Evolutionary conservation across 2,888 invertebrate genomes (phyloP).

Genomic region (Tortricodes alternella): DNA sequence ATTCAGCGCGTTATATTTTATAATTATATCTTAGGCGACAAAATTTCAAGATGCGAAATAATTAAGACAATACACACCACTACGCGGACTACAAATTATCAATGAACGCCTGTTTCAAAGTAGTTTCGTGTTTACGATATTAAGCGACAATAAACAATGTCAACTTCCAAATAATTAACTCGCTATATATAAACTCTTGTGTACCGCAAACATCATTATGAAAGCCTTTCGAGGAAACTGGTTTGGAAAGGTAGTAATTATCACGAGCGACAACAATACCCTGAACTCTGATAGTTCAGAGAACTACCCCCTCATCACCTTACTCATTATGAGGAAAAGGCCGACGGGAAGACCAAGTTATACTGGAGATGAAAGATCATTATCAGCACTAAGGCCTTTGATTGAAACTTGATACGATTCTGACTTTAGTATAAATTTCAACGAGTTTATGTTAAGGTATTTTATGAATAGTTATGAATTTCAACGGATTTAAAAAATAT

Average conservation of each 20-base stretch:
- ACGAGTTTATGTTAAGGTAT: conserved; percentile 22
- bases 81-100: too few species aligned
- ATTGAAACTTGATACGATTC: conserved; percentile 61
- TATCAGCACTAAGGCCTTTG: conserved; percentile 52
- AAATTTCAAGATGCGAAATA: not conserved
- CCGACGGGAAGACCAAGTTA: conserved; percentile 26
- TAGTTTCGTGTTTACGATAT: conserved; percentile 18
- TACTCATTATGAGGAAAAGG: conserved; percentile 10
- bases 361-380: conserved; percentile 41
- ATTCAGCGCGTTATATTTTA: not conserved
- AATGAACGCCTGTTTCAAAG: not conserved
- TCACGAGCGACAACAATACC: conserved; percentile 41
- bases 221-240: conserved; percentile 46
- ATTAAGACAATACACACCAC: not conserved
- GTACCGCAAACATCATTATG: conserved; percentile 45
- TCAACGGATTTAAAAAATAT: conserved; percentile 9
- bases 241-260: conserved; percentile 49
- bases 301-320: conserved; percentile 35
- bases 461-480: conserved; percentile 25
- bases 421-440: conserved; percentile 39
- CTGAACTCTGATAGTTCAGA: conserved; percentile 41
- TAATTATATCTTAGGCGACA: not conserved
- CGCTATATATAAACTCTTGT: conserved; percentile 33
- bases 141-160: conserved; percentile 22
- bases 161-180: conserved; percentile 34